Base-by-base conservation (phyloP, 2,797 vertebrate genomes). In the Arctocebus calabarensis region DNA sequence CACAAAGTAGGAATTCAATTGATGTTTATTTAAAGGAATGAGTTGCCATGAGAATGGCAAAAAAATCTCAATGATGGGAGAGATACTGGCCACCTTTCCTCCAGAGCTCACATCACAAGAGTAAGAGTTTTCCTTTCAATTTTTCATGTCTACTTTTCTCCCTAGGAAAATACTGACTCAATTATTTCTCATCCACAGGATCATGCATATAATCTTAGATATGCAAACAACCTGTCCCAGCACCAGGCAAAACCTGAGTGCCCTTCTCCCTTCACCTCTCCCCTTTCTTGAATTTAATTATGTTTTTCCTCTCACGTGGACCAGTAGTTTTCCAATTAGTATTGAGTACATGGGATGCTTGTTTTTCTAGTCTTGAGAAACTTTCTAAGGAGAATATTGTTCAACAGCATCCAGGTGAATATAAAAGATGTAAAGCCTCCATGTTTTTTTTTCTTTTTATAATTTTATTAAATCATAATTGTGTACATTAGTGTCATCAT, bases 1-100 rank as follows among this genome's bases (percentile, higher is more conserved):
- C 3, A 91, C 29, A 70, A 96, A 94, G 34, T 59, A 78, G 66
- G 17, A 94, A 87, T 79, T 90, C 25, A 52, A 45, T 16, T 73
- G 34, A 62, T 57, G 19, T 40, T 74, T 74, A 43, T 73, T 79
- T 70, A 40, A 84, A 86, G 17, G 9, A 64, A 29, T 66, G 17
- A 85, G 74, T 22, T 52, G 29, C 45, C 19, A 2, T 34, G 37
- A 79, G 59, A 23, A 64, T 16, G 25, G 11, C 22, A 83, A 64
- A 64, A 34, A 94, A 52, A 74, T 64, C 43, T 83, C 74, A 71
- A 0, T 70, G 81, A 93, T 91, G 43, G 62, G 64, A 89, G 34
- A 88, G 23, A 79, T 12, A 29, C 37, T 78, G 62, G 64, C 59
- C 19, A 27, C 19, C 13, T 40, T 40, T 85, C 10, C 75, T 81